Conservation (phyloP, 2,797 vertebrate genomes). For the Myotis pilosus region DNA sequence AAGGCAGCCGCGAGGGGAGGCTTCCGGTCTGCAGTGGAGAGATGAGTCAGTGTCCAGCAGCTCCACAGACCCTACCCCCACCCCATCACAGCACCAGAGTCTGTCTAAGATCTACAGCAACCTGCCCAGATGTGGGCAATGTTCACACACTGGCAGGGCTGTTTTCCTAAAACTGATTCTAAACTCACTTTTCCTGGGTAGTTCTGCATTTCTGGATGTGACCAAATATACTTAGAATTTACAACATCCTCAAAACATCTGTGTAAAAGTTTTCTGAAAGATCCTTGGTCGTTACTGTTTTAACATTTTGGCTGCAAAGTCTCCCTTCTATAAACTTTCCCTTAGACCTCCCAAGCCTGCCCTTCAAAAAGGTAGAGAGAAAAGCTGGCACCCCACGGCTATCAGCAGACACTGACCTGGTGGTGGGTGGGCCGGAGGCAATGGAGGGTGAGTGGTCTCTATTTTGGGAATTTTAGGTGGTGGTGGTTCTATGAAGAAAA, state of each 20-base stretch:
- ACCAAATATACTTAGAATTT: background rate
- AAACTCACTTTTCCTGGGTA: background rate
- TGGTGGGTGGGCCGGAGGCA: conserved; percentile 92
- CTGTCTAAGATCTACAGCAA: background rate
- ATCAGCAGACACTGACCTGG: conserved; percentile 85
- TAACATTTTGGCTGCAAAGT: background rate
- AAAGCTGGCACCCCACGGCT: too few species aligned
- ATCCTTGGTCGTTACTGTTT: background rate
- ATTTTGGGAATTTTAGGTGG: conserved; percentile 95
- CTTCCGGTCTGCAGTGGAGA: conserved; percentile 89
- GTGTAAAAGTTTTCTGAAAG: background rate
- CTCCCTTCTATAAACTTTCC: background rate
- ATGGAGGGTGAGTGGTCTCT: conserved; percentile 93
- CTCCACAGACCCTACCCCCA: background rate
- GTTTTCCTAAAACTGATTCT: background rate
- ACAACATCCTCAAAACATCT: background rate
- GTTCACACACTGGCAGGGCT: background rate
- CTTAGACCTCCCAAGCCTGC: background rate
- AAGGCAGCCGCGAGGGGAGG: conserved; percentile 87
- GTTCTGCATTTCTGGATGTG: background rate
- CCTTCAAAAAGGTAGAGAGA: background rate
- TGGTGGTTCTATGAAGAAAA: conserved; percentile 89
- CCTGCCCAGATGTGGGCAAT: accelerated
- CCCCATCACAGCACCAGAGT: background rate
- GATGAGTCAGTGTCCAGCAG: background rate